These are phyloP conservation scores for Drosophila leonis DNA, from an alignment of 2,888 invertebrate genomes.

Conservation along the genomic window DNA sequence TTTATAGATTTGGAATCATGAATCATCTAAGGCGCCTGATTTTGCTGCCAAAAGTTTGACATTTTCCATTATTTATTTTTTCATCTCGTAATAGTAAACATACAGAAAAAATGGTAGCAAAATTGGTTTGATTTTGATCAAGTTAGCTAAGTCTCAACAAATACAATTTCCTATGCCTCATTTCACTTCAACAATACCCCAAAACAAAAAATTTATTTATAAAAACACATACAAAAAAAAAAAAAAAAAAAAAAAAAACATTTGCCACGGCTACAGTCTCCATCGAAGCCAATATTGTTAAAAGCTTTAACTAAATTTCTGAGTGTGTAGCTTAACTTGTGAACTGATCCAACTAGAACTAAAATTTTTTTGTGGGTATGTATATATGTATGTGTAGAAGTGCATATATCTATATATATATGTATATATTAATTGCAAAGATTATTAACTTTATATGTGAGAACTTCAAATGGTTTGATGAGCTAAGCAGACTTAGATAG, in stretches of 20 bases:
- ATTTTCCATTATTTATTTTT: background rate
- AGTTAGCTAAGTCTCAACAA: background rate
- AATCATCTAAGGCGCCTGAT: background rate
- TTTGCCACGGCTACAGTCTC: background rate
- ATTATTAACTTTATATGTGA: no score
- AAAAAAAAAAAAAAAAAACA: background rate
- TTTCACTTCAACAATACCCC: background rate
- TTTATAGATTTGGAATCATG: background rate
- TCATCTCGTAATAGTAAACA: background rate
- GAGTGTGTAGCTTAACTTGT: background rate
- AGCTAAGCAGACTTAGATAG: no score
- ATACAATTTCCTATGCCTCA: background rate
- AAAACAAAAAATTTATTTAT: background rate
- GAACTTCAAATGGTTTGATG: no score
- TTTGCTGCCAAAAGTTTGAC: background rate
- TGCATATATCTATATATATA: no score
- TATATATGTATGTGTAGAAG: background rate
- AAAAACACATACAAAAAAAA: background rate
- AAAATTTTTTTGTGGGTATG: background rate
- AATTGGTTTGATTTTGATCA: background rate
- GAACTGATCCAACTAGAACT: background rate
- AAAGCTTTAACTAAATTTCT: background rate
- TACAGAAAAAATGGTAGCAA: background rate
- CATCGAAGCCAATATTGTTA: background rate
- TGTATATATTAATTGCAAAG: no score